These are phyloP conservation scores for Arbacia lixula DNA, from an alignment of 53 echinoderm and acorn worm genomes.

Conservation along the genomic window DNA sequence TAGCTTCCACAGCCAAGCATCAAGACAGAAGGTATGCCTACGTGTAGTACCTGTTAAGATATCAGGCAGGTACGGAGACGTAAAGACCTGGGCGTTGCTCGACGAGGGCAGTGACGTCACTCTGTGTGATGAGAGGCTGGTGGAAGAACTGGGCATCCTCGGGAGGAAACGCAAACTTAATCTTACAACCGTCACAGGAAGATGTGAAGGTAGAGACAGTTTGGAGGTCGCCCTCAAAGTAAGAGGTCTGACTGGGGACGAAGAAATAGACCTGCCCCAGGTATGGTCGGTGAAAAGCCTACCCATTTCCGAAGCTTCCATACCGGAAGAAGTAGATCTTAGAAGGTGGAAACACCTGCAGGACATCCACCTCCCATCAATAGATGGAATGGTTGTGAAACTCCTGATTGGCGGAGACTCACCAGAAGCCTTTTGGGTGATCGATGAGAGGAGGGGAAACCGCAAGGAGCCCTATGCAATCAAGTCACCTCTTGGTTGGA, in stretches of 20 bases:
- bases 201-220: constrained; percentile 12
- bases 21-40: constrained; percentile 50
- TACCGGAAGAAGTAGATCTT: constrained; percentile 50
- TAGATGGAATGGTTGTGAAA: background rate
- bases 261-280: constrained; percentile 43
- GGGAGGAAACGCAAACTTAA: constrained; percentile 36
- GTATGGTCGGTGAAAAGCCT: constrained; percentile 65
- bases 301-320: constrained; percentile 29
- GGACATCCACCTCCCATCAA: constrained; percentile 36
- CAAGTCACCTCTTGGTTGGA: constrained; percentile 46
- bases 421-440: constrained; percentile 61
- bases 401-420: constrained; percentile 58
- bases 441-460: constrained; percentile 56
- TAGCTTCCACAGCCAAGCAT: background rate
- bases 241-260: constrained; percentile 12
- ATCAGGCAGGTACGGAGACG: constrained; percentile 15
- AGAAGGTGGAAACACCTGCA: constrained; percentile 45
- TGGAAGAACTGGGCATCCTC: constrained; percentile 52
- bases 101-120: constrained; percentile 77
- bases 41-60: constrained; percentile 73
- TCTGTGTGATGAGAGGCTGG: constrained; percentile 63
- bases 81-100: constrained; percentile 70
- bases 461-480: constrained; percentile 69
- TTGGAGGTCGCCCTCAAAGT: constrained; percentile 54
- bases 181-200: constrained; percentile 56